These are phyloP conservation scores for Melanerpes formicivorus DNA, from an alignment of 2,113 vertebrate species.

Conservation along the genomic window DNA sequence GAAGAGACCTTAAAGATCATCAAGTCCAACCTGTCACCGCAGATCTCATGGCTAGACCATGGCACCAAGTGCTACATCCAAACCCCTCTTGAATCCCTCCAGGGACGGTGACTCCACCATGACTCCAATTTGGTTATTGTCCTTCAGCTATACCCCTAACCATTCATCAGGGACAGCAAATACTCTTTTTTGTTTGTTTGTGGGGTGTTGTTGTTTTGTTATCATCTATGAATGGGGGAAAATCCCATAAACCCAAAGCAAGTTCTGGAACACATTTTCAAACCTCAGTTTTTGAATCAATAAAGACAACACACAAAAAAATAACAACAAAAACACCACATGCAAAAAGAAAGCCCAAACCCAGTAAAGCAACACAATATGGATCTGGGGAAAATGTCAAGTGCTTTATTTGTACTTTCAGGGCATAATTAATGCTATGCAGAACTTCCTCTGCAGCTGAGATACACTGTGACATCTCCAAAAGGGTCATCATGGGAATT, in stretches of 20 bases:
- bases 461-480: conserved; percentile 31
- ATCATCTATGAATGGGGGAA: background rate
- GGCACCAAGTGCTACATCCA: too few species aligned
- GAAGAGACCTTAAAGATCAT: too few species aligned
- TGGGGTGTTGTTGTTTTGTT: background rate
- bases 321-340: background rate
- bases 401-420: conserved; percentile 50
- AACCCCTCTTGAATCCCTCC: too few species aligned
- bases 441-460: conserved; percentile 56
- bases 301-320: background rate
- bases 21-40: too few species aligned
- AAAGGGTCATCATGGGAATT: conserved; percentile 41
- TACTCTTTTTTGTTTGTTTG: background rate
- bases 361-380: background rate
- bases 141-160: background rate
- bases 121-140: background rate
- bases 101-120: too few species aligned
- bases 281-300: background rate
- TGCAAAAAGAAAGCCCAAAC: background rate
- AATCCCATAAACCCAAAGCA: background rate
- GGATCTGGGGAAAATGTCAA: conserved; percentile 49
- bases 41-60: too few species aligned
- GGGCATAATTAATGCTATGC: conserved; percentile 46
- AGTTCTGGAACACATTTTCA: background rate
- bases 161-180: background rate